These are phyloP conservation scores for Geophilus truncorum DNA, from an alignment of 2,888 invertebrate genomes.

Conservation along the genomic window DNA sequence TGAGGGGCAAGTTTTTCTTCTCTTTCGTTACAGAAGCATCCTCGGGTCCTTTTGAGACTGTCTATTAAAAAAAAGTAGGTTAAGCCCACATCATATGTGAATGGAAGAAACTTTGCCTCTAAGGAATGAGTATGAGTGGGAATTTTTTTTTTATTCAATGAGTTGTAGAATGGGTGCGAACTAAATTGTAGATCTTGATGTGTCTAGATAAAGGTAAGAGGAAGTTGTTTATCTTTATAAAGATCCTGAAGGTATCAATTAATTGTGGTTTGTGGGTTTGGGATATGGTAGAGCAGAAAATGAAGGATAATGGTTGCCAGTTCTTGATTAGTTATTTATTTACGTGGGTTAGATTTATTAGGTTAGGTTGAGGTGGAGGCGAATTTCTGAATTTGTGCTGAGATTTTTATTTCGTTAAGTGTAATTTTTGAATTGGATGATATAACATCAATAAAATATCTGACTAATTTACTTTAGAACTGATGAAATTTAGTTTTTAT, in stretches of 20 bases:
- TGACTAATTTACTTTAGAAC: too few species aligned
- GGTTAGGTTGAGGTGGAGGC: not conserved
- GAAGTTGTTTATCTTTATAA: not conserved
- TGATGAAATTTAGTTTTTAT: too few species aligned
- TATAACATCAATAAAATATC: too few species aligned
- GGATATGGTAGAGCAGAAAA: not conserved
- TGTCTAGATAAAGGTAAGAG: not conserved
- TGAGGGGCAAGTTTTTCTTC: not conserved
- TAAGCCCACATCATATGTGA: not conserved
- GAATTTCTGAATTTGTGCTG: not conserved
- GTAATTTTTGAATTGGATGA: too few species aligned
- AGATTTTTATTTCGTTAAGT: not conserved
- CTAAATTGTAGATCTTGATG: not conserved
- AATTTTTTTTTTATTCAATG: not conserved
- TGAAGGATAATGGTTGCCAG: not conserved
- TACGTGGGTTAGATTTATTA: not conserved
- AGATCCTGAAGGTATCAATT: not conserved
- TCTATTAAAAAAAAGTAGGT: conserved; percentile 27
- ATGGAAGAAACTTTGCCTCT: conserved; percentile 7
- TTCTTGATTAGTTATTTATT: not conserved
- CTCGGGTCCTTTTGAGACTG: not conserved
- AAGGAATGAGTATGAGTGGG: not conserved
- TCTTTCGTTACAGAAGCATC: conserved; percentile 2
- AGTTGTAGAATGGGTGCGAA: conserved; percentile 12
- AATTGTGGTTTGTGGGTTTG: not conserved